Conservation (phyloP, 30 jellyfish, hydroid and myxozoan species). For the Morbakka virulenta region DNA sequence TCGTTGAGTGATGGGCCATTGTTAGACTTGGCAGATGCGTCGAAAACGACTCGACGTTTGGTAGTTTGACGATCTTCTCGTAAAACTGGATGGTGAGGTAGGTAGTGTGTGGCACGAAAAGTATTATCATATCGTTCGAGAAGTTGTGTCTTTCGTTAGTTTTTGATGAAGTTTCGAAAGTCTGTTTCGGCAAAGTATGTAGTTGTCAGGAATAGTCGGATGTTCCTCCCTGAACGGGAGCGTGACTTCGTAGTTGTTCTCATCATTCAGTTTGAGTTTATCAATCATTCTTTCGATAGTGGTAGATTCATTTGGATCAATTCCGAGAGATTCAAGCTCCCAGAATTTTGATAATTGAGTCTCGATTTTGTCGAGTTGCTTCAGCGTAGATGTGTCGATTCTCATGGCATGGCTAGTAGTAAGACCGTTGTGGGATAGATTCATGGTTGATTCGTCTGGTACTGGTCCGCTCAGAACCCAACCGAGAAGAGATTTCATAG, state of each 20-base stretch:
- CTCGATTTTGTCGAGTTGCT: not conserved
- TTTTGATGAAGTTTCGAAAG: too few relatives aligned
- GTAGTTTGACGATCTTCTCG: slow-evolving; percentile 55
- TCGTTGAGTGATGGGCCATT: slow-evolving; percentile 41
- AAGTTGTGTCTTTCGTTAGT: too few relatives aligned
- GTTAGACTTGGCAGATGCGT: slow-evolving; percentile 30
- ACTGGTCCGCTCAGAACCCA: slow-evolving; percentile 15
- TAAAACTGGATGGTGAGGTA: slow-evolving; percentile 67
- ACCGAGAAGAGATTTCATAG: slow-evolving; percentile 9
- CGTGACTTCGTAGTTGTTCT: too few relatives aligned
- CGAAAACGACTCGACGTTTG: slow-evolving; percentile 62
- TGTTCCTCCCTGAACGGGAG: too few relatives aligned
- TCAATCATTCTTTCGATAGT: too few relatives aligned
- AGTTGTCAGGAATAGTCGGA: too few relatives aligned
- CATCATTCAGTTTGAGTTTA: too few relatives aligned
- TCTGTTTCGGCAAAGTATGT: too few relatives aligned
- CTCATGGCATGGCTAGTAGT: slow-evolving; percentile 5
- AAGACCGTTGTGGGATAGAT: not conserved
- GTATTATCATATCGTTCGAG: too few relatives aligned
- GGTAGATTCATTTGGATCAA: not conserved
- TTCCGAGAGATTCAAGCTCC: slow-evolving; percentile 15
- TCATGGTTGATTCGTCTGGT: not conserved
- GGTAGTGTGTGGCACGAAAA: slow-evolving; percentile 31
- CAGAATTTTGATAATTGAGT: not conserved
- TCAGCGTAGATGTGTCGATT: not conserved